Conservation (phyloP, 2,888 invertebrate genomes). For the Tineola bisselliella region DNA sequence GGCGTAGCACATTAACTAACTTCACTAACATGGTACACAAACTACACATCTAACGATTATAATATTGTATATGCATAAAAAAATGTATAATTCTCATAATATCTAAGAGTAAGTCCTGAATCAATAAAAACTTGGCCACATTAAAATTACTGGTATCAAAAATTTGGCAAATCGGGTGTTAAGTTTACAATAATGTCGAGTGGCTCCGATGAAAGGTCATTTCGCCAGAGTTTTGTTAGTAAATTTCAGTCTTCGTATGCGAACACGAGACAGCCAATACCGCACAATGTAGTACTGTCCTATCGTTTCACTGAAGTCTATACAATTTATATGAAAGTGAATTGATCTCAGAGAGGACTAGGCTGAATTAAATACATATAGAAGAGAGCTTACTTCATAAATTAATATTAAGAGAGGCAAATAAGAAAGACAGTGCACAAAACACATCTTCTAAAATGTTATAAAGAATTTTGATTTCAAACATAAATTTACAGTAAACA, state of each 20-base stretch:
- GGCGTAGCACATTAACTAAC: constrained; percentile 17
- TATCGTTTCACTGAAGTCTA: not conserved
- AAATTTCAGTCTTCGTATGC: not conserved
- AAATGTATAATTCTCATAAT: constrained; percentile 55
- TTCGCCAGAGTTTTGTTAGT: not conserved
- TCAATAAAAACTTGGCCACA: constrained; percentile 44
- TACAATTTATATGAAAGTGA: not conserved
- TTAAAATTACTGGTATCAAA: constrained; percentile 11
- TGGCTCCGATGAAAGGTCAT: not conserved
- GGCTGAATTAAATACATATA: not conserved
- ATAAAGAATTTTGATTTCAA: constrained; percentile 35
- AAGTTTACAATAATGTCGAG: constrained; percentile 22
- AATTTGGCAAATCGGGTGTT: constrained; percentile 18
- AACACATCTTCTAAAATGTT: constrained; percentile 22
- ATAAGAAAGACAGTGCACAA: constrained; percentile 4
- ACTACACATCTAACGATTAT: constrained; percentile 55
- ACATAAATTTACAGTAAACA: constrained; percentile 52
- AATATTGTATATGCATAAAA: constrained; percentile 61
- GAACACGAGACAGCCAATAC: not conserved
- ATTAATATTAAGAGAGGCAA: constrained; percentile 9
- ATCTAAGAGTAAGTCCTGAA: constrained; percentile 8
- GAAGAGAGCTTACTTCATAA: constrained; percentile 9
- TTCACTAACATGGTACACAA: constrained; percentile 48
- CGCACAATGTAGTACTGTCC: not conserved
- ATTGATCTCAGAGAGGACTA: not conserved